Evolutionary conservation across 1,140 invertebrate species (phyloP), one percentile per base, ranked within the genome.

Genomic region (Halictus rubicundus): DNA sequence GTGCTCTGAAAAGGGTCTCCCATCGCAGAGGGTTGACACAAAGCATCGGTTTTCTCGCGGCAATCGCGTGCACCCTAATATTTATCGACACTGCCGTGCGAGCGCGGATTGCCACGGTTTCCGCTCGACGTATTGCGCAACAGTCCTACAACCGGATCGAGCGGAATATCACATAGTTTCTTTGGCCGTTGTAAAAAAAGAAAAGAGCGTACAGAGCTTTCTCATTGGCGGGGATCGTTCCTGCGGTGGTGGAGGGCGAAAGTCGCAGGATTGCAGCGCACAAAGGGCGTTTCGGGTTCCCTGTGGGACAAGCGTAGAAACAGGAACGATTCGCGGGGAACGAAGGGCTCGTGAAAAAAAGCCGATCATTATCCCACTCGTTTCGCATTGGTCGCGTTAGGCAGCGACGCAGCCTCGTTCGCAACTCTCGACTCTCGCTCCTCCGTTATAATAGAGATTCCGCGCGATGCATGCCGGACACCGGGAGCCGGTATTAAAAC

Each of bases 331-430:
- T 66, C 63, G 65, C 23, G 69, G 77, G 71, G 75, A 70, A 71
- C 65, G 3, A 52, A 74, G 63, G 63, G 66, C 54, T 76, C 42
- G 14, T 7, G 69, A 83, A 85, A 86, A 86, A 86, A 83, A 86
- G 73, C 80, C 84, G 85, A 86, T 86, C 85, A 86, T 85, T 86
- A 86, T 86, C 84, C 42, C 84, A 83, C 77, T 83, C 81, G 84
- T 80, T 82, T 73, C 68, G 84, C 84, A 86, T 86, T 83, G 84
- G 84, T 86, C 85, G 84, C 69, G 85, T 74, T 86, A 85, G 77
- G 32, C 32, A 32, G 84, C 81, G 85, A 86, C 83, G 85, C 85
- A 86, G 73, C 85, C 84, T 80, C 84, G 85, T 83, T 86, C 77
- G 80, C 76, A 72, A 64, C 19, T 5, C 69, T 5, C 69, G 49